Conservation (phyloP, 1,140 invertebrate species). For the Neomicropteryx cornuta region DNA sequence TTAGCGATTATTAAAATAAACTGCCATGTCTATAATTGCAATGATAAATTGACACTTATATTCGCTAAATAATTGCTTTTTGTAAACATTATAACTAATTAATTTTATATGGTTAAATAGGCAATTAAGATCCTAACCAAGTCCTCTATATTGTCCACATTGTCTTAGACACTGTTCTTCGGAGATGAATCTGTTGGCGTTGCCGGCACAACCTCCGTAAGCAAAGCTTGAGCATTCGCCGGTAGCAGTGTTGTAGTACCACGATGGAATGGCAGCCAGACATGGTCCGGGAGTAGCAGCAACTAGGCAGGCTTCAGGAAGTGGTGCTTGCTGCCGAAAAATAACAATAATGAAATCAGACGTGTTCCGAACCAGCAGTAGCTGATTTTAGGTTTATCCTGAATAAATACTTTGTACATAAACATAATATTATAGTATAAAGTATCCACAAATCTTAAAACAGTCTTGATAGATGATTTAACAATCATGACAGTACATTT, state of each 20-base stretch:
- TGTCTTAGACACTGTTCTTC: slow-evolving; percentile 73
- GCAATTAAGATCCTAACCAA: too few species aligned
- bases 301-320: slow-evolving; percentile 8
- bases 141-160: slow-evolving; percentile 59
- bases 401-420: too few species aligned
- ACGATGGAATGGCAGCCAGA: slow-evolving; percentile 50
- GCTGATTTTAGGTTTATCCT: too few species aligned
- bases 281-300: slow-evolving; percentile 61
- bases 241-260: slow-evolving; percentile 58
- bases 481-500: too few species aligned
- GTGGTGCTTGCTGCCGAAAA: too few species aligned
- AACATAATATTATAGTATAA: too few species aligned
- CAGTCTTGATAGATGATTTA: too few species aligned
- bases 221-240: slow-evolving; percentile 56
- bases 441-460: too few species aligned
- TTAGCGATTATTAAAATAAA: neutral
- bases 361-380: too few species aligned
- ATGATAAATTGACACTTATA: neutral
- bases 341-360: too few species aligned
- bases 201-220: slow-evolving; percentile 60
- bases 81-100: too few species aligned
- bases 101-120: too few species aligned
- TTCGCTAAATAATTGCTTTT: neutral
- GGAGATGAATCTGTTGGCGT: slow-evolving; percentile 65
- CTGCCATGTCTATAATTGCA: neutral